Evolutionary conservation across 2,113 vertebrate genomes (phyloP), one percentile per base, ranked within the genome.

Genomic region (Lepidothrix coronata): DNA sequence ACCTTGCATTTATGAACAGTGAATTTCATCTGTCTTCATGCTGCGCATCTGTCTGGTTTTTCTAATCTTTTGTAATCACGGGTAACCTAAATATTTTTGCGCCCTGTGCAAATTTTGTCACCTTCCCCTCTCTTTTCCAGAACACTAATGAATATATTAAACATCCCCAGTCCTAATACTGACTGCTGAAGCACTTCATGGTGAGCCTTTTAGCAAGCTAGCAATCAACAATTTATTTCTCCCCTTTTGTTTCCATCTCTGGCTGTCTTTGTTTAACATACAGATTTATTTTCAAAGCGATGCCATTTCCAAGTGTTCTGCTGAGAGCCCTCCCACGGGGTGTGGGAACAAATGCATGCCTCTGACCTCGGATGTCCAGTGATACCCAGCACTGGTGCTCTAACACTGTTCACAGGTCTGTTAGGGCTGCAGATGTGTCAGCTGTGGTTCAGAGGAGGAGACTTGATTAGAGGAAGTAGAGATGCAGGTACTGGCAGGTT

Each of bases 21-120:
- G 83, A 66, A 91, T 97, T 97, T 96, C 76, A 92, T 96, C 88
- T 86, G 79, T 93, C 92, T 94, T 94, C 88, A 70, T 66, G 91
- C 93, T 94, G 92, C 3, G 8, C 88, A 79, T 96, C 91, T 93
- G 93, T 80, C 96, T 75, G 78, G 73, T 85, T 93, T 96, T 94
- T 94, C 84, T 91, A 85, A 95, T 95, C 79, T 96, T 94, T 91
- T 92, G 84, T 91, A 95, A 75, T 94, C 94, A 73, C 2, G 5
- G 79, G 70, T 92, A 96, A 92, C 96, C 86, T 94, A 96, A 94
- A 96, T 93, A 95, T 97, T 96, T 95, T 94, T 94, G 76, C 4
- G 6, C 71, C 91, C 88, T 93, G 92, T 95, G 91, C 88, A 89
- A 82, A 96, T 97, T 96, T 94, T 95, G 86, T 91, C 88, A 89